Conservation (phyloP, 2,113 vertebrate species). For the Balaenoptera acutorostrata region DNA sequence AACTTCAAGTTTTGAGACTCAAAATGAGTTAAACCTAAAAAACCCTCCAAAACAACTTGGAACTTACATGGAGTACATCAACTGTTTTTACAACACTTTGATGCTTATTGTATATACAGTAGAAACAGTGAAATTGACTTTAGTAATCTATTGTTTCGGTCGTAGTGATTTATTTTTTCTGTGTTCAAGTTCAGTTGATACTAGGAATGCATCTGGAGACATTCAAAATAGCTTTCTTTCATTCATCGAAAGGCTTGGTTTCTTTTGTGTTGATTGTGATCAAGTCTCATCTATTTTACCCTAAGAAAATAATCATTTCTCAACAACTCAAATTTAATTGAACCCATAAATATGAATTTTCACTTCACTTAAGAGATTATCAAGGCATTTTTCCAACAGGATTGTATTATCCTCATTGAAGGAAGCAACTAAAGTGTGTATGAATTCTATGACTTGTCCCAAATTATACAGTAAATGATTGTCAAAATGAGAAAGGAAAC, state of each 20-base stretch:
- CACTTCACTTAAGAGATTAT: conserved; percentile 34
- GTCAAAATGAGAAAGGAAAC: not conserved
- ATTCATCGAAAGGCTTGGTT: not conserved
- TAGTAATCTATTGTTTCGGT: not conserved
- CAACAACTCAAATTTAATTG: conserved; percentile 23
- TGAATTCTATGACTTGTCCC: not conserved
- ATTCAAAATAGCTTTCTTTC: not conserved
- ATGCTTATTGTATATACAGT: not conserved
- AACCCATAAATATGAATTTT: conserved; percentile 27
- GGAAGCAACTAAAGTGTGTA: not conserved
- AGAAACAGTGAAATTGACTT: not conserved
- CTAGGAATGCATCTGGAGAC: not conserved
- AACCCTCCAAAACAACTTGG: not conserved
- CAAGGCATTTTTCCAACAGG: not conserved
- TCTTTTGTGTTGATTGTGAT: conserved; percentile 37
- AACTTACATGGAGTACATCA: not conserved
- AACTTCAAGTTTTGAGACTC: not conserved
- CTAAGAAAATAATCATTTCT: conserved; percentile 32
- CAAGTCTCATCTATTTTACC: conserved; percentile 27
- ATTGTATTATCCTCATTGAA: not conserved
- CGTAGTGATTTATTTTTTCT: not conserved
- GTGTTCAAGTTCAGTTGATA: not conserved
- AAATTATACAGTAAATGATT: conserved; percentile 2
- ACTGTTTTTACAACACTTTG: not conserved
- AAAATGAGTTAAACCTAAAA: conserved; percentile 10